Base-by-base conservation (phyloP, 2,888 invertebrate species). In the Ptilodon capucinus region DNA sequence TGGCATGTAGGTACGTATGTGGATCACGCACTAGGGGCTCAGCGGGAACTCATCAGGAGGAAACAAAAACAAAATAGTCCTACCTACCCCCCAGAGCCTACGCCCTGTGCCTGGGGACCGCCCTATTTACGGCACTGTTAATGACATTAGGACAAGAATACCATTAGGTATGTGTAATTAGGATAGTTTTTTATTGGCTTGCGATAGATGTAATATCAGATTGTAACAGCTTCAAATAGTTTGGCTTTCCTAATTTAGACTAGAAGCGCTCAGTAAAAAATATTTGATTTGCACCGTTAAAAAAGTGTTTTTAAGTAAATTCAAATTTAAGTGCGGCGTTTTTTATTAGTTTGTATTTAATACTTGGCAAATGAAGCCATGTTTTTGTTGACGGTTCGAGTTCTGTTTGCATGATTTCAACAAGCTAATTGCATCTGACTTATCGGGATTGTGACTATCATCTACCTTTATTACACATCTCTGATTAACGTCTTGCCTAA, bases 241-340 rank as follows among this genome's bases (percentile, higher is more conserved):
- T 16, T 25, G 40, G 11, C 40, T 40, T 40, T 40, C 40, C 23
- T 40, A 40, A 40, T 40, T 14, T 11, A 40, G 8, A 40, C n/a
- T 25, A 7, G n/a, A n/a, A n/a, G 5, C 13, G 13, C 3, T 9
- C 7, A 2, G 25, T 11, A 40, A 40, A 40, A 25, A 40, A 25
- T 40, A 40, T 40, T 40, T 40, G 13, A 16, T 23, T 25, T 25
- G 14, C 40, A 9, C 21, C 35, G 16, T 17, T 35, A 35, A 35
- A 35, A 35, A 39, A 39, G 13, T 25, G 40, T 23, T 40, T n/a
- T 25, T 40, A 16, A 11, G 25, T 16, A 40, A 40, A 40, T 40
- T 40, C 14, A 25, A 40, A 25, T 40, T 44, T 39, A 38, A 39
- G 28, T 6, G 19, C 9, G 8, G 16, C 11, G 19, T 30, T 39